Base-by-base conservation (phyloP, 2,888 invertebrate species). In the Zhuqinia jingwanae region DNA sequence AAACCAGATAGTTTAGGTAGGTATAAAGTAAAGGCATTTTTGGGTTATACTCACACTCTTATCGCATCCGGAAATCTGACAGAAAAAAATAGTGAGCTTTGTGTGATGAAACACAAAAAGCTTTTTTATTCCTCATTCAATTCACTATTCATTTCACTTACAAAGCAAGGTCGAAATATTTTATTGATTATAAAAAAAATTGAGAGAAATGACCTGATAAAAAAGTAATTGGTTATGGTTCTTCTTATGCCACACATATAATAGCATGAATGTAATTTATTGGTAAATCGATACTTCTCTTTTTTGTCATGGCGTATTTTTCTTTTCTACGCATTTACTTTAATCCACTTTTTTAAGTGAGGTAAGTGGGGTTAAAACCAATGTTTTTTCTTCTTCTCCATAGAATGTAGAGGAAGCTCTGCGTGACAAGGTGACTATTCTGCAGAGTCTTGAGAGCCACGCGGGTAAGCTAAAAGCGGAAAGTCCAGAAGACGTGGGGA, bases 401-500 rank as follows among this genome's bases (percentile, higher is more conserved):
- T 25, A 85, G 79, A 78, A 70, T 56, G 85, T 85, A 3, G 78
- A 85, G 47, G 73, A 79, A 79, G 87, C 78, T 50, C 75, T 87
- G 22, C 76, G 77, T 47, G 83, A 84, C 65, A 78, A 83, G 75
- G 53, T 63, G 22, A 42, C 63, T 36, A 75, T 83, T 70, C 80
- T 90, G 10, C 77, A 45, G 20, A 77, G 78, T 60, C 79, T 90
- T 42, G 87, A 90, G 70, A 76, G 22, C 5, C 60, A 88, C 8
- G 90, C 89, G 15, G 85, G 79, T 0, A 88, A 89, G 58, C 77
- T 90, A 2, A 90, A 90, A 58, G 82, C 76, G 58, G 90, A 90
- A 58, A 89, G 89, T 75, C 88, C 90, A 15, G 90, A 90, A 42
- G 90, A 90, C 63, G 87, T 89, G 17, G 81, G 79, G 53, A 80